These are phyloP conservation scores for Heterocephalus glaber DNA, from an alignment of 2,113 vertebrate species.

Conservation along the genomic window DNA sequence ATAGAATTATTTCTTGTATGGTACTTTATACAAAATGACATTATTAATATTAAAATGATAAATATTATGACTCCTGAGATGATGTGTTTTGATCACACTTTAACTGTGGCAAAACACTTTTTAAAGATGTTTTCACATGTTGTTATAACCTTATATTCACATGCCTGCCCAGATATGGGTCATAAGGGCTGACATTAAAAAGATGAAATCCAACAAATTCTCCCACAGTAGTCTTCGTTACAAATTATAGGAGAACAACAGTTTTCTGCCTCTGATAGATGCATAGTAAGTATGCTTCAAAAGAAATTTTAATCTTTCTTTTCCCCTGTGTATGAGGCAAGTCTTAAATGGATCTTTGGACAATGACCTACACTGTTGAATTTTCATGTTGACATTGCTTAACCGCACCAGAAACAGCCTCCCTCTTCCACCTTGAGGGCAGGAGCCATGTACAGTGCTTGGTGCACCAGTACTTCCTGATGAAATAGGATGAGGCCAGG, in stretches of 20 bases:
- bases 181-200: conserved; percentile 54
- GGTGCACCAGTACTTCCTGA: neutral
- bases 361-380: neutral
- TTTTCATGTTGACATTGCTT: neutral
- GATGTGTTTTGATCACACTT: conserved; percentile 68
- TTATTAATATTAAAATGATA: conserved; percentile 74
- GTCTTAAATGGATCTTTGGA: conserved; percentile 5
- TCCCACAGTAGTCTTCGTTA: conserved; percentile 50
- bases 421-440: neutral
- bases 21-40: conserved; percentile 62
- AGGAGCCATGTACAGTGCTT: neutral
- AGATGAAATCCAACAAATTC: conserved; percentile 50
- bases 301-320: conserved; percentile 54
- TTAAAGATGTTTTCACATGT: conserved; percentile 62
- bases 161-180: conserved; percentile 46
- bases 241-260: conserved; percentile 52
- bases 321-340: neutral
- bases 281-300: conserved; percentile 52
- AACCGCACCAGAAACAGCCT: neutral
- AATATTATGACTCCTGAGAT: conserved; percentile 72
- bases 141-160: conserved; percentile 58
- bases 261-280: conserved; percentile 43
- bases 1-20: conserved; percentile 69
- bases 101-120: conserved; percentile 66
- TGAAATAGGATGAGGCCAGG: neutral